These are phyloP conservation scores for Tipula confusa DNA, from an alignment of 2,888 invertebrate genomes.

Conservation along the genomic window DNA sequence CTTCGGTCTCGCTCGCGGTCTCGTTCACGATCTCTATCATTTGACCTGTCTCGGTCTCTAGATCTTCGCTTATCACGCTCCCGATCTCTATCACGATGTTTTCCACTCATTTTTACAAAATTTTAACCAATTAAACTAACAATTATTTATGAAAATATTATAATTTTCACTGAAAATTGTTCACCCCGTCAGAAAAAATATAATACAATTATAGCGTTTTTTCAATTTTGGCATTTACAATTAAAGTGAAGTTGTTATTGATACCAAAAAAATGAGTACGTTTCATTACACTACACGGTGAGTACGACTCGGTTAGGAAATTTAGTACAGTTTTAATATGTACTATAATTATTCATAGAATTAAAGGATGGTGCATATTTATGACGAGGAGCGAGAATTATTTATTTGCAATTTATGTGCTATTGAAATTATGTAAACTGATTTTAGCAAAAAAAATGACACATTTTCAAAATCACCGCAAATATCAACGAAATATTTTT, in stretches of 20 bases:
- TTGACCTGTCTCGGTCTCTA: slow-evolving; percentile 41
- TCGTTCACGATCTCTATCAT: slow-evolving; percentile 43
- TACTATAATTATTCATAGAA: too few relatives aligned
- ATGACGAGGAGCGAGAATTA: too few relatives aligned
- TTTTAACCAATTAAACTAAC: neutral
- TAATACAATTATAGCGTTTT: neutral
- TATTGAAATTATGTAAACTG: too few relatives aligned
- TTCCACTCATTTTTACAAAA: slow-evolving; percentile 39
- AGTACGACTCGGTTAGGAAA: too few relatives aligned
- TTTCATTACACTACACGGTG: too few relatives aligned
- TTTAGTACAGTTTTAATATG: too few relatives aligned
- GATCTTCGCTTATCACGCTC: slow-evolving; percentile 44
- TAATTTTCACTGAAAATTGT: neutral
- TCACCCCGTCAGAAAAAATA: neutral
- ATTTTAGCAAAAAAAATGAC: too few relatives aligned
- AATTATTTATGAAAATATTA: neutral
- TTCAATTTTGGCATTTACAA: neutral
- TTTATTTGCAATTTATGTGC: too few relatives aligned
- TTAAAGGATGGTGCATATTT: too few relatives aligned
- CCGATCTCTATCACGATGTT: slow-evolving; percentile 40
- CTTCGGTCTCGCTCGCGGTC: slow-evolving; percentile 34
- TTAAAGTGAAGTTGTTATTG: neutral
- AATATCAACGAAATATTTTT: too few relatives aligned
- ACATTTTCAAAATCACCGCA: too few relatives aligned
- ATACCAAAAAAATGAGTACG: neutral